Conservation (phyloP, 2,888 invertebrate species). For the Eilema depressum region DNA sequence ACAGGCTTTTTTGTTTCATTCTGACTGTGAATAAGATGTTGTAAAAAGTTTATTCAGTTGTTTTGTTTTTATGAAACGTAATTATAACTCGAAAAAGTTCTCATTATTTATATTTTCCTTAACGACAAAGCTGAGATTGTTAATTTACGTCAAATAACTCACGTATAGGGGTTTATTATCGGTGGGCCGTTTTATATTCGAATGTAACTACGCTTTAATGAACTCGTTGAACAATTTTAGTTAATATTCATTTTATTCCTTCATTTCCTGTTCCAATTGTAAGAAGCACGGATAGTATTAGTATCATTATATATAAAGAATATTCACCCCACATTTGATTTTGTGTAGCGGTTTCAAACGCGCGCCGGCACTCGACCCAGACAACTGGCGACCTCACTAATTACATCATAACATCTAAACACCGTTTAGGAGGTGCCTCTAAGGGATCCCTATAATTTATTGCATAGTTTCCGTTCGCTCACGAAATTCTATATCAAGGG, state of each 20-base stretch:
- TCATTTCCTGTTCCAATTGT: conserved; percentile 50
- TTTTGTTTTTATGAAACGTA: conserved; percentile 35
- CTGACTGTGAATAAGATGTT: conserved; percentile 45
- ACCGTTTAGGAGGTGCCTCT: conserved; percentile 65
- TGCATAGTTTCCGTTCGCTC: conserved; percentile 69
- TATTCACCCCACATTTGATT: conserved; percentile 53
- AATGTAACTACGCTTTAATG: conserved; percentile 39
- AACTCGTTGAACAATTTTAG: conserved; percentile 38
- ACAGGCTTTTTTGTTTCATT: conserved; percentile 61
- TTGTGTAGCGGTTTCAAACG: conserved; percentile 47
- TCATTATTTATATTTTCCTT: conserved; percentile 28
- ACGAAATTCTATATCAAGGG: conserved; percentile 80
- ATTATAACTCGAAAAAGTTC: conserved; percentile 28
- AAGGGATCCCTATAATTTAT: conserved; percentile 76
- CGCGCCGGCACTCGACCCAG: conserved; percentile 51
- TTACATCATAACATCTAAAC: conserved; percentile 72
- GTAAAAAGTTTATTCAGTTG: conserved; percentile 39
- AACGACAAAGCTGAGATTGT: conserved; percentile 23
- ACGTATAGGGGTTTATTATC: conserved; percentile 32
- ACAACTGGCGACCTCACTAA: conserved; percentile 65
- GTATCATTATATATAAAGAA: conserved; percentile 52
- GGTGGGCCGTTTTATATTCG: conserved; percentile 30
- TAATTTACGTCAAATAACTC: conserved; percentile 37
- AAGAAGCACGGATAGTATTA: conserved; percentile 41
- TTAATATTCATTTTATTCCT: conserved; percentile 44